Base-by-base conservation (phyloP, 2,888 invertebrate genomes). In the Acrobasis repandana region DNA sequence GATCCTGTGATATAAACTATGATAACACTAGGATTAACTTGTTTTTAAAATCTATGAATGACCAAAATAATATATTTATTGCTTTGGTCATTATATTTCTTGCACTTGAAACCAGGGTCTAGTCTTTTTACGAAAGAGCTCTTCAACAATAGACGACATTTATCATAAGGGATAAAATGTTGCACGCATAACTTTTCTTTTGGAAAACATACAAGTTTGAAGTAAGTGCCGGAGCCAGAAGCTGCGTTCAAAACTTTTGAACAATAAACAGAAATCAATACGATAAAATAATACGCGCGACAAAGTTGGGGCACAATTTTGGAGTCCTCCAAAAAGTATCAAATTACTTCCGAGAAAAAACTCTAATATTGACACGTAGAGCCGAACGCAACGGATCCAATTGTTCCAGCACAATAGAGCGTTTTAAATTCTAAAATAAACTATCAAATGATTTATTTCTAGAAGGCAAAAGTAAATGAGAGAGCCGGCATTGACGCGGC, bases 401-500 rank as follows among this genome's bases (percentile, higher is more conserved):
- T 82, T 80, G 80, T 76, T 73, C 72, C 63, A 69, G 67, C 67
- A 82, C 82, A 84, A 83, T 80, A 70, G 80, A 65, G 71, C 72
- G 74, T 74, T 75, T 74, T 70, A 74, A 75, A 72, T 63, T 68
- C 66, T 63, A 63, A 71, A 74, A 70, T 67, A 62, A 66, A 66
- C 68, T 74, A 67, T 72, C 73, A 66, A 82, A 76, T 80, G 61
- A 75, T 76, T 74, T 73, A 72, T 72, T 73, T 74, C 65, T 73
- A 74, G 73, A 80, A 76, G 71, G 72, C 67, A 67, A 76, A 72
- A 70, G 70, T 65, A 75, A 76, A 75, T 76, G 72, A 77, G 77
- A 75, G 72, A 72, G 75, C 66, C 79, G 88, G 75, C 87, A 88
- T 86, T 85, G 84, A 73, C 48, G 71, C 82, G 89, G 85, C 89